Base-by-base conservation (phyloP, 2,113 vertebrate genomes). In the Cyanocitta stelleri region DNA sequence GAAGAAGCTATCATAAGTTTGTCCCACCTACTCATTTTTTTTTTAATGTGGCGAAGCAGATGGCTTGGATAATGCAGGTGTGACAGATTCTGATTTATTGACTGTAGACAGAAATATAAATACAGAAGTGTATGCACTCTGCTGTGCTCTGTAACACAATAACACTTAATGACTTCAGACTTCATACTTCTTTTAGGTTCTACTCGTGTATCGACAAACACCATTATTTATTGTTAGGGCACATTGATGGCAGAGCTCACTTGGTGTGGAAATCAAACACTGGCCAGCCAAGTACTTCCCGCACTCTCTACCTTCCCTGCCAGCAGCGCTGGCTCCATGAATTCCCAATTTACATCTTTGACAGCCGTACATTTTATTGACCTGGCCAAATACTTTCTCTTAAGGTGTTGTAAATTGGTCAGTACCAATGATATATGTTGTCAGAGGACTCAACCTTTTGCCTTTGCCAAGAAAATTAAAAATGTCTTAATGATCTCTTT, bases 11-110 rank as follows among this genome's bases (percentile, higher is more conserved):
- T 94, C 82, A 12, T 88, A 85, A 91, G 54, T 72, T 91, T 91
- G 56, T 61, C 75, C 97, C 95, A 96, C 89, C 90, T 88, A 82
- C 92, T 93, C 82, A 13, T 85, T 84, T 76, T 95, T 95, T 95
- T 84, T 95, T 81, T 71, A 93, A 87, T 37, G 85, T 87, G 22
- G 41, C 19, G 90, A 92, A 89, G 95, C 97, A 97, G 96, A 97
- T 97, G 97, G 95, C 73, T 91, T 84, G 74, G 79, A 69, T 92
- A 85, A 76, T 48, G 81, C 94, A 97, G 96, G 97, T 98, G 95
- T 52, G 94, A 77, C 81, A 91, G 85, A 75, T 91, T 95, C 90
- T 96, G 88, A 93, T 95, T 97, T 96, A 91, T 93, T 91, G 64
- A 48, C 66, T 74, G 93, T 87, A 62, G 55, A 77, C 48, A 77